Evolutionary conservation across 2,113 vertebrate genomes (phyloP), one percentile per base, ranked within the genome.

Genomic region (Tiliqua scincoides): DNA sequence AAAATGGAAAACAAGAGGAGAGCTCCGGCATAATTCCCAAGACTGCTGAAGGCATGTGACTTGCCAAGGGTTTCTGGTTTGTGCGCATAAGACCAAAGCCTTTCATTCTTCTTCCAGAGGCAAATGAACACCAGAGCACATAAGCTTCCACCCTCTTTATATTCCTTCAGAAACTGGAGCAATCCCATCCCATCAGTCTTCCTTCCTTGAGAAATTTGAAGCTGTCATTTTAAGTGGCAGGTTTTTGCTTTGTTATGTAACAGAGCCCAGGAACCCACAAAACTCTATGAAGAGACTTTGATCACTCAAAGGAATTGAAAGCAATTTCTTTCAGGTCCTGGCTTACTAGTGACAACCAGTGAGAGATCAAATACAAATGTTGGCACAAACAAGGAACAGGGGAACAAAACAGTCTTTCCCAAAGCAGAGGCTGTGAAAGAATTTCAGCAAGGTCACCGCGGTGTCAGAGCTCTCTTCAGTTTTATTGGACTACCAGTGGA

Each of bases 281-380:
- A 57, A 82, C 74, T 90, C 88, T 82, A 83, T 74, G 85, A 86
- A 84, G 57, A 87, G 87, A 48, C 89, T 95, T 93, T 93, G 91
- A 94, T 94, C 90, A 85, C 85, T 70, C 90, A 78, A 86, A 89
- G 79, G 87, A 80, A 91, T 77, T 87, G 88, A 94, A 94, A 92
- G 89, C 87, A 87, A 84, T 80, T 90, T 82, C 89, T 92, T 87
- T 88, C 84, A 90, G 90, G 90, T 91, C 86, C 88, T 93, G 89
- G 86, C 85, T 87, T 88, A 85, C 57, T 59, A 86, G 87, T 90
- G 90, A 89, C 93, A 89, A 59, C 43, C 30, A 65, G 65, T 63
- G 32, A 93, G 89, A 91, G 90, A 94, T 93, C 92, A 94, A 94
- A 95, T 88, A 91, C 82, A 88, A 91, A 88, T 82, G 89, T 84